Evolutionary conservation across 2,888 invertebrate genomes (phyloP).

Genomic region (Trichacis sp.): DNA sequence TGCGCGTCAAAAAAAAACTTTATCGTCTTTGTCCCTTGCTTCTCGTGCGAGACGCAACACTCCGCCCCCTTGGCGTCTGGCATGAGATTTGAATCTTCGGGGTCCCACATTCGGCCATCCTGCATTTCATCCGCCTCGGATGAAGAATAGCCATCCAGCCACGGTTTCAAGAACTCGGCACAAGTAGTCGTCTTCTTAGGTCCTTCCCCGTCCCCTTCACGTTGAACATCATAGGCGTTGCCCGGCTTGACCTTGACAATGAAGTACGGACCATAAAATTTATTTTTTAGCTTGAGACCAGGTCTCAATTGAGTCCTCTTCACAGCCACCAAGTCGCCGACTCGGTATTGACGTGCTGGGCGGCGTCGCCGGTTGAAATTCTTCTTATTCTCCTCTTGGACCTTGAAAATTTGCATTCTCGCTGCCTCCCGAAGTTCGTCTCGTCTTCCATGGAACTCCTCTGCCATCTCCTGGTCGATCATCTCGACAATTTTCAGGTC

Average conservation of each 20-base stretch:
- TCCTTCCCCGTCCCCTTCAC: conserved; percentile 9
- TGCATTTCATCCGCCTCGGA: too few relatives aligned
- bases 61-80: too few relatives aligned
- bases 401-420: conserved; percentile 26
- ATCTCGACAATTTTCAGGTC: conserved; percentile 11
- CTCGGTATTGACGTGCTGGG: conserved; percentile 31
- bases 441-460: conserved; percentile 11
- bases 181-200: conserved; percentile 16
- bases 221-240: conserved; percentile 18
- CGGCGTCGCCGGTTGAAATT: conserved; percentile 28
- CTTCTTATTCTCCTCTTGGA: conserved; percentile 39
- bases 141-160: too few relatives aligned
- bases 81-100: too few relatives aligned
- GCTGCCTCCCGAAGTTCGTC: conserved; percentile 16
- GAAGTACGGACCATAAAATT: conserved; percentile 50
- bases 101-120: conserved; percentile 35
- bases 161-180: conserved; percentile 25
- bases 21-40: too few relatives aligned
- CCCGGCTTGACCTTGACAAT: conserved; percentile 24
- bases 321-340: conserved; percentile 53
- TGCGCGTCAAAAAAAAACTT: too few relatives aligned
- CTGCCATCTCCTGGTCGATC: conserved; percentile 9
- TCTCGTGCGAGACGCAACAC: too few relatives aligned
- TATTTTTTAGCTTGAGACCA: conserved; percentile 50
- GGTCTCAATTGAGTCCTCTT: conserved; percentile 58